Evolutionary conservation across 2,888 invertebrate species (phyloP).

Genomic region (Aquatica leii): DNA sequence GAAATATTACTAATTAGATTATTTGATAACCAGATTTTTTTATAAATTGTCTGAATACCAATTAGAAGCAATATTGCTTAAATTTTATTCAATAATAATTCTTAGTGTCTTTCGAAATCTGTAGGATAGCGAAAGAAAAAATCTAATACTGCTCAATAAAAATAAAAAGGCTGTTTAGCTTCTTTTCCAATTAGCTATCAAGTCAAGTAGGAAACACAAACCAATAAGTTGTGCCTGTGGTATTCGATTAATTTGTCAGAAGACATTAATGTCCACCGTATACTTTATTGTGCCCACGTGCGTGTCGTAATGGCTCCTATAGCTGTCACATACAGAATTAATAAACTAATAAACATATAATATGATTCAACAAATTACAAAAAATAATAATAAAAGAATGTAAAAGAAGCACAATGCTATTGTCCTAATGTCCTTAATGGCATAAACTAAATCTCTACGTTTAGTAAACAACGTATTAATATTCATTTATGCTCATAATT

Average conservation of each 20-base stretch:
- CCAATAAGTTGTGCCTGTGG: conserved; percentile 38
- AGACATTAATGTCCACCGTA: conserved; percentile 40
- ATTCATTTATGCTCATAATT: too few species aligned
- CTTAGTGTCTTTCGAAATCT: too few species aligned
- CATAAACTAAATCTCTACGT: too few species aligned
- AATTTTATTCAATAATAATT: too few species aligned
- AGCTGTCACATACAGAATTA: conserved; percentile 26
- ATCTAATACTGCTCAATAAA: conserved; percentile 5
- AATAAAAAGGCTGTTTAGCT: conserved; percentile 7
- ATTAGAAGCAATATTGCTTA: too few species aligned
- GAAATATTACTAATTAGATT: too few species aligned
- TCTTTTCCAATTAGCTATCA: conserved; percentile 36
- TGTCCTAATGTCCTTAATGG: too few species aligned
- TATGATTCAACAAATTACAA: conserved; percentile 9
- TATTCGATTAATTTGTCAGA: conserved; percentile 45
- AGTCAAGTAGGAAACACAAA: conserved; percentile 37
- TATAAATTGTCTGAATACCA: too few species aligned
- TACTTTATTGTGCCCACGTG: conserved; percentile 29
- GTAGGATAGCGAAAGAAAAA: too few species aligned
- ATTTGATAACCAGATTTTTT: too few species aligned
- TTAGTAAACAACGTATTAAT: too few species aligned
- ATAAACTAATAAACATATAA: conserved; percentile 24
- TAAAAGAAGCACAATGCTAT: too few species aligned
- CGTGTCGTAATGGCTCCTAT: conserved; percentile 25
- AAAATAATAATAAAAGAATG: conserved; percentile 12